Percentiles rank a stretch among this genome's conserved stretches.
These are phyloP conservation scores for Smittia sp. DNA, from an alignment of 2,888 invertebrate genomes.

Conservation along the genomic window DNA sequence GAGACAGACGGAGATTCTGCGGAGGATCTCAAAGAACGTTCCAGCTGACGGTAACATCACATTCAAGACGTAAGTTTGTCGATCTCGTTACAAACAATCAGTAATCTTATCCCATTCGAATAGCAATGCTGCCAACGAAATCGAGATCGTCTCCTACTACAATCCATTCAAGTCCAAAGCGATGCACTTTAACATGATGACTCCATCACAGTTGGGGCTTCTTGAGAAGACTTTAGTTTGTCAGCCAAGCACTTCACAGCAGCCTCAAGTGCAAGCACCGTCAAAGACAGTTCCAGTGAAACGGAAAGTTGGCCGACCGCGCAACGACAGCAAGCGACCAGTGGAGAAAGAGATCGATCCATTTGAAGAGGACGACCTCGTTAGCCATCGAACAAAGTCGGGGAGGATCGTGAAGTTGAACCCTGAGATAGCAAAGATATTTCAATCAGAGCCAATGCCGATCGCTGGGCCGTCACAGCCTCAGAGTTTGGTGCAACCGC, in stretches of 20 bases:
- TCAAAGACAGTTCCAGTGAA: not conserved
- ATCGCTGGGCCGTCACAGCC: not conserved
- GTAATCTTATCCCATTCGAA: not conserved
- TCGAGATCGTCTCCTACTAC: conserved; percentile 9
- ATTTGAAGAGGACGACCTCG: not conserved
- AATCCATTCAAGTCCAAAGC: not conserved
- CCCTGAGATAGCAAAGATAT: conserved; percentile 19
- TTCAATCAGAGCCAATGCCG: conserved; percentile 10
- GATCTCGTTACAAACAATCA: not conserved
- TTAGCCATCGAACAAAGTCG: conserved; percentile 23
- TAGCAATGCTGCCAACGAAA: not conserved
- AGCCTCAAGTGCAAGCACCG: not conserved
- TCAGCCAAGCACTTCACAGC: not conserved
- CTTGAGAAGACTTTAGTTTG: too few relatives aligned
- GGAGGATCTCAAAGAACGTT: not conserved
- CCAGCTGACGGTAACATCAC: not conserved
- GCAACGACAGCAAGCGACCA: conserved; percentile 10
- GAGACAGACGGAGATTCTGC: not conserved
- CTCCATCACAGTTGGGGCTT: not conserved
- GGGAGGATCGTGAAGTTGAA: conserved; percentile 25
- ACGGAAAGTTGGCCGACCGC: conserved; percentile 24
- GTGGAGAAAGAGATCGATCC: not conserved
- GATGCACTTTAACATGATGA: conserved; percentile 21
- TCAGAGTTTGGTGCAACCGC: not conserved
- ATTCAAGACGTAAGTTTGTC: conserved; percentile 5